Percentiles rank a stretch among this genome's conserved stretches.
These are phyloP conservation scores for Eleutherodactylus coqui DNA, from an alignment of 2,797 vertebrate species.

Conservation along the genomic window DNA sequence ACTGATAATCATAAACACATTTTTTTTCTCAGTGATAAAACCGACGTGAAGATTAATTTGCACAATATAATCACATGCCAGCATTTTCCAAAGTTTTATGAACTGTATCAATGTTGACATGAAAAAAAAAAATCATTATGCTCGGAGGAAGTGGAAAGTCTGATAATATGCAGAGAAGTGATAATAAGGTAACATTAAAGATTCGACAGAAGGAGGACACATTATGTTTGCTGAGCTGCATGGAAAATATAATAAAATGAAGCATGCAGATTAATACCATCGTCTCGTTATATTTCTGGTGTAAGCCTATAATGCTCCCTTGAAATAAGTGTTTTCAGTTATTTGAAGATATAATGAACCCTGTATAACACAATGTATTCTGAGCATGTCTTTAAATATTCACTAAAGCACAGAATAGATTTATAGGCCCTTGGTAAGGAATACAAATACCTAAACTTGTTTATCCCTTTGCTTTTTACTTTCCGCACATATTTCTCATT, in stretches of 20 bases:
- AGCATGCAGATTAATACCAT: slow-evolving; percentile 56
- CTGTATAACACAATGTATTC: slow-evolving; percentile 47
- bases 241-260: slow-evolving; percentile 51
- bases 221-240: slow-evolving; percentile 47
- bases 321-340: slow-evolving; percentile 58
- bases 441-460: slow-evolving; percentile 21
- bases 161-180: slow-evolving; percentile 53
- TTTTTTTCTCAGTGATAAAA: slow-evolving; percentile 47
- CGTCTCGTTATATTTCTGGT: slow-evolving; percentile 48
- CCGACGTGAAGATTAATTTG: slow-evolving; percentile 57
- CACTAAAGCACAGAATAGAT: slow-evolving; percentile 41
- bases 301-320: slow-evolving; percentile 50
- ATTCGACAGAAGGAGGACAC: slow-evolving; percentile 38
- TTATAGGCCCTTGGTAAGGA: slow-evolving; percentile 18
- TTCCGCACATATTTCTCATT: neutral
- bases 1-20: slow-evolving; percentile 38
- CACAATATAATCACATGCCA: slow-evolving; percentile 53
- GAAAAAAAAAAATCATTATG: slow-evolving; percentile 55
- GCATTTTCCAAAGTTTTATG: slow-evolving; percentile 54
- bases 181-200: slow-evolving; percentile 55
- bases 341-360: slow-evolving; percentile 51
- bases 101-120: slow-evolving; percentile 59
- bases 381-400: slow-evolving; percentile 39
- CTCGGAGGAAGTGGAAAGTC: slow-evolving; percentile 39
- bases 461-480: neutral